Conservation (phyloP, 2,113 vertebrate genomes). For the Rhinoderma darwinii region DNA sequence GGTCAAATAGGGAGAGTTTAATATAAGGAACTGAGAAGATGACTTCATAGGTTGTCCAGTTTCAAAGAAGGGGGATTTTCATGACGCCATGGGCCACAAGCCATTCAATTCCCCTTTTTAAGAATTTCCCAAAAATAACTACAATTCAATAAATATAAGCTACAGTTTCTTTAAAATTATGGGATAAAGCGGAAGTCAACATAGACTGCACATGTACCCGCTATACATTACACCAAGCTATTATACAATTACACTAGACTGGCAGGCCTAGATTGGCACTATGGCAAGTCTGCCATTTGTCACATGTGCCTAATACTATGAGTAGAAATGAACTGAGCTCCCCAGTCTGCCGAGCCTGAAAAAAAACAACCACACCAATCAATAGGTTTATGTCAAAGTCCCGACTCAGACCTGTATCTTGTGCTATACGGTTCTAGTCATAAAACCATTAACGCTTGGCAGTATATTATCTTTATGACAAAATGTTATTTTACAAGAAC, state of each 20-base stretch:
- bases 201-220: background rate
- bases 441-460: too few species aligned
- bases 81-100: background rate
- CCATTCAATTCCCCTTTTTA: slow-evolving; percentile 3
- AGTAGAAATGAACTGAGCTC: too few species aligned
- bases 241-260: too few species aligned
- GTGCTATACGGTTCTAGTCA: background rate
- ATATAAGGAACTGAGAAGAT: background rate
- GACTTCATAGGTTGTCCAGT: background rate
- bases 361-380: background rate
- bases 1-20: too few species aligned
- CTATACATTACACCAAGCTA: too few species aligned
- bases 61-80: background rate
- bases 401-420: background rate
- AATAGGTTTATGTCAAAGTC: background rate
- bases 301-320: background rate
- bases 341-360: too few species aligned
- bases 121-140: slow-evolving; percentile 4
- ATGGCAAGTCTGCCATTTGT: background rate
- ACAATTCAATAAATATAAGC: background rate
- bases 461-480: background rate
- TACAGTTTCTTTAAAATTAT: background rate
- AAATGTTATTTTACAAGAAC: background rate
- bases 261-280: background rate
- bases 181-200: too few species aligned